A percentile compares a stretch with the other conserved stretches of the same genome.
These are phyloP conservation scores for Epicauta chinensis DNA, from an alignment of 1,140 invertebrate genomes.

Conservation along the genomic window DNA sequence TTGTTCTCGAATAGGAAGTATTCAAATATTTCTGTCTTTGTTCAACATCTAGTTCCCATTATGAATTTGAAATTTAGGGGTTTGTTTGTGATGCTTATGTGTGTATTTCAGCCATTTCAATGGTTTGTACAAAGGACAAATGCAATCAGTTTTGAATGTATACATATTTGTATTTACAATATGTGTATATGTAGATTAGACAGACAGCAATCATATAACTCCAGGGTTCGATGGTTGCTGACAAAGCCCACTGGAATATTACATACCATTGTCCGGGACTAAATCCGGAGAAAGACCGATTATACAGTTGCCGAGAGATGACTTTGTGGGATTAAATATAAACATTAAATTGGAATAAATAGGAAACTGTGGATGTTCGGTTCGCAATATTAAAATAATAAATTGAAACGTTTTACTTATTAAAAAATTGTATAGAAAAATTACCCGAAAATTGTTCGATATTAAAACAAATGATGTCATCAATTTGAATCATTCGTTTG, in stretches of 20 bases:
- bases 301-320: constrained; percentile 6
- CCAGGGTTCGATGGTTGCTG: constrained; percentile 11
- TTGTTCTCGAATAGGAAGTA: too few relatives aligned
- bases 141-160: constrained; percentile 2
- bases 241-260: constrained; percentile 33
- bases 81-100: neutral
- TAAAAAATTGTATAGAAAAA: too few relatives aligned
- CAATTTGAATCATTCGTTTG: too few relatives aligned
- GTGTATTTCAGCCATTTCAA: neutral
- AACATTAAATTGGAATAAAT: too few relatives aligned
- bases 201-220: constrained; percentile 6
- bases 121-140: neutral
- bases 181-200: neutral
- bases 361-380: too few relatives aligned
- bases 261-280: constrained; percentile 27
- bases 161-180: constrained; percentile 2
- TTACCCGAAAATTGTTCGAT: too few relatives aligned
- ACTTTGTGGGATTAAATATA: constrained; percentile 7
- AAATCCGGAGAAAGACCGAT: constrained; percentile 27
- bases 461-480: too few relatives aligned
- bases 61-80: neutral
- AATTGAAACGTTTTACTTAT: too few relatives aligned
- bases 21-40: too few relatives aligned
- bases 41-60: too few relatives aligned
- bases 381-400: too few relatives aligned